Percentiles rank a stretch among this genome's conserved stretches.
Evolutionary conservation across 2,797 vertebrate genomes (phyloP).

Genomic region (Stomatorhinus walkeri): DNA sequence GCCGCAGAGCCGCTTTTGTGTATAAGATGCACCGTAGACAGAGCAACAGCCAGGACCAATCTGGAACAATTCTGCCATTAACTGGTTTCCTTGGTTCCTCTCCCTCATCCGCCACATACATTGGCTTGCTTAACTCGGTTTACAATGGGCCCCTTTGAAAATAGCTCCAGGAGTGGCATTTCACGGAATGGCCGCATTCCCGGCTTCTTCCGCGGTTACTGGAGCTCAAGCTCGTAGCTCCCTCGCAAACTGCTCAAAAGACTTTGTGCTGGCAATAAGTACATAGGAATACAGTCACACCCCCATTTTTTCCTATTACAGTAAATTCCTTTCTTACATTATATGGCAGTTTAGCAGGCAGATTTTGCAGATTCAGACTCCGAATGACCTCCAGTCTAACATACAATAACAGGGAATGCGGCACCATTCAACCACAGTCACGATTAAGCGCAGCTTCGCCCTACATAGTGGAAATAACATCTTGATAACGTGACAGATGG

Average conservation of each 20-base stretch:
- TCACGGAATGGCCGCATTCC: neutral
- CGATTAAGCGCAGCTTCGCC: neutral
- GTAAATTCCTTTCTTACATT: neutral
- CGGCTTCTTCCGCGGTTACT: neutral
- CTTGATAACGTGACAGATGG: neutral
- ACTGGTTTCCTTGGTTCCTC: slow-evolving; percentile 15
- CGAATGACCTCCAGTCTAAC: neutral
- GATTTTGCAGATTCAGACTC: neutral
- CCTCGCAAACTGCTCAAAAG: neutral
- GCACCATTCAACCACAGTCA: neutral
- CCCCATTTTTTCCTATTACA: neutral
- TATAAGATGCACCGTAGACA: neutral
- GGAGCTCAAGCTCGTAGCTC: too few species aligned
- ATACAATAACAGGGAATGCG: neutral
- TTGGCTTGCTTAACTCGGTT: neutral
- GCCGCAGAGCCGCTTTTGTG: neutral
- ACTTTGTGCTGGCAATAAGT: neutral
- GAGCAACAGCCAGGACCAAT: neutral
- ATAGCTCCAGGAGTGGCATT: neutral
- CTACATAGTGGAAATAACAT: neutral
- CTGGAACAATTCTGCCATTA: neutral
- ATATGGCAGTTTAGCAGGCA: neutral
- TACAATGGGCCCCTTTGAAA: slow-evolving; percentile 7
- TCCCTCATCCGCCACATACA: neutral
- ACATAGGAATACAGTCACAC: neutral